Percentiles rank a stretch among this genome's conserved stretches.
These are phyloP conservation scores for Calameuta pallipes DNA, from an alignment of 2,888 invertebrate species.

Conservation along the genomic window DNA sequence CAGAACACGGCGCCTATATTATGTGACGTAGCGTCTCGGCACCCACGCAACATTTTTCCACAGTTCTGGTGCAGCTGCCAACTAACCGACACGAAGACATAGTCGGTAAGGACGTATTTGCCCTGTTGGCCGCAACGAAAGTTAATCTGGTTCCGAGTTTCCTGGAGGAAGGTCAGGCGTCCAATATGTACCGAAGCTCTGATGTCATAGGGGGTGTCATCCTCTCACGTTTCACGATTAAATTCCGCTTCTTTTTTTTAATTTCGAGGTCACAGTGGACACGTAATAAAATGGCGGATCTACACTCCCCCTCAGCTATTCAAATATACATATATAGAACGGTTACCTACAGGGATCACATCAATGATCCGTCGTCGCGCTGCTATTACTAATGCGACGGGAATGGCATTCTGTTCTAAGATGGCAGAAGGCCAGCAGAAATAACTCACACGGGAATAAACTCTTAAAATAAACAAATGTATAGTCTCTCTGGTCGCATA, in stretches of 20 bases:
- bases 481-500: not conserved
- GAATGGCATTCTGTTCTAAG: slow-evolving; percentile 18
- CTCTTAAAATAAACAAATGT: slow-evolving; percentile 15
- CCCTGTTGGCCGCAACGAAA: not conserved
- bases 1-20: slow-evolving; percentile 39
- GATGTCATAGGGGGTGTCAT: not conserved
- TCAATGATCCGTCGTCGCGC: not conserved
- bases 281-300: not conserved
- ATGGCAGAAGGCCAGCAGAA: slow-evolving; percentile 19
- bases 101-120: not conserved
- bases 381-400: slow-evolving; percentile 11
- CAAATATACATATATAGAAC: not conserved
- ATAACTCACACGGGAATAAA: slow-evolving; percentile 17
- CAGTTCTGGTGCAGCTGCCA: not conserved
- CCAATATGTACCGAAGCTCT: not conserved
- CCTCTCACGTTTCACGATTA: not conserved
- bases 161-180: not conserved
- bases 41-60: slow-evolving; percentile 36
- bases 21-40: slow-evolving; percentile 45
- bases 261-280: not conserved
- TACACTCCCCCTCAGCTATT: not conserved
- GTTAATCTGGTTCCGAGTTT: not conserved
- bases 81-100: not conserved
- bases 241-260: not conserved
- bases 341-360: not conserved